Conservation (phyloP, 2,888 invertebrate species). For the Anorthoa munda region DNA sequence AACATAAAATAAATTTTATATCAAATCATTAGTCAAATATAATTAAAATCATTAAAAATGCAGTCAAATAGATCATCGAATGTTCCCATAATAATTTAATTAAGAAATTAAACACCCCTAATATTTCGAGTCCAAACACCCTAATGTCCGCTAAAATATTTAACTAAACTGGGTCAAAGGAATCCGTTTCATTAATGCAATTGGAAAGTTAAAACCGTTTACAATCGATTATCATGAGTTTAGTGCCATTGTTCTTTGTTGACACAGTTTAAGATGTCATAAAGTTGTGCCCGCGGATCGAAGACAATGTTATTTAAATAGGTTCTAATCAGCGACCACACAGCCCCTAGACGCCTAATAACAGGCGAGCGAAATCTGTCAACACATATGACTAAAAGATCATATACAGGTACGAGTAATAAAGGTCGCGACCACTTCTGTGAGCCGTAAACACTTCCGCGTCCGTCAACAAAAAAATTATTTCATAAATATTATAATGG, state of each 20-base stretch:
- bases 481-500: too few relatives aligned
- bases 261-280: constrained; percentile 16
- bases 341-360: too few relatives aligned
- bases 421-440: too few relatives aligned
- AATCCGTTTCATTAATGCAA: constrained; percentile 57
- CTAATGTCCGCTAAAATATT: not conserved
- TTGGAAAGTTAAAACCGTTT: constrained; percentile 62
- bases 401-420: too few relatives aligned
- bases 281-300: not conserved
- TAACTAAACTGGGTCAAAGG: constrained; percentile 58
- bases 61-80: not conserved
- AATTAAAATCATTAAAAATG: not conserved
- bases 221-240: constrained; percentile 36
- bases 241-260: constrained; percentile 23
- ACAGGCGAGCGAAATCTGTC: too few relatives aligned
- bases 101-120: constrained; percentile 12
- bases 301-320: constrained; percentile 10
- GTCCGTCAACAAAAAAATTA: too few relatives aligned
- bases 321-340: too few relatives aligned
- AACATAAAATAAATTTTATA: too few relatives aligned
- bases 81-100: not conserved
- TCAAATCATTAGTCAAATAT: too few relatives aligned
- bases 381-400: too few relatives aligned
- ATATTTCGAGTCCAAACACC: constrained; percentile 8
- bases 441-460: too few relatives aligned